A percentile compares a stretch with the other conserved stretches of the same genome.
These are phyloP conservation scores for Proctacanthus coquilletti DNA, from an alignment of 1,140 invertebrate genomes.

Conservation along the genomic window DNA sequence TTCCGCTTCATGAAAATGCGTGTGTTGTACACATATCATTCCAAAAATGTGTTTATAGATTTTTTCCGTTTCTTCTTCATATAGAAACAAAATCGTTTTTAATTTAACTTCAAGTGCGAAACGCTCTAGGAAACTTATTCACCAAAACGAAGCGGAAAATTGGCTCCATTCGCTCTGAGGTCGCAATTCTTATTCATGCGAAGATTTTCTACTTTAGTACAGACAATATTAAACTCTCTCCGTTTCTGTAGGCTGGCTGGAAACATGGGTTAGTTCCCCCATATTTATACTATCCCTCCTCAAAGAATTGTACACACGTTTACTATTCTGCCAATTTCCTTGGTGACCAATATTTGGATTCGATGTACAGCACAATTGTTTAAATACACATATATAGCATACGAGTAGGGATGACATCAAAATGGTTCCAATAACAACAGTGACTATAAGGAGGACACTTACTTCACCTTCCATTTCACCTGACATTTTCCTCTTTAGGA, in stretches of 20 bases:
- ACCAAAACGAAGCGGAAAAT: too few species aligned
- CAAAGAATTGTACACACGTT: slow-evolving; percentile 19
- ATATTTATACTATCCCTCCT: slow-evolving; percentile 31
- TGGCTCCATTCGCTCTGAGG: too few species aligned
- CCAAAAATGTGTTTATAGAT: too few species aligned
- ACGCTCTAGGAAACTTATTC: too few species aligned
- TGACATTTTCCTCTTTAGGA: too few species aligned
- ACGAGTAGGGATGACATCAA: slow-evolving; percentile 35
- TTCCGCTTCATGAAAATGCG: too few species aligned
- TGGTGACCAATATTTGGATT: slow-evolving; percentile 6
- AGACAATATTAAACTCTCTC: slow-evolving; percentile 30
- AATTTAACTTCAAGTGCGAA: too few species aligned
- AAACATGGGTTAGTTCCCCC: slow-evolving; percentile 34
- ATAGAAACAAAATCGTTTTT: too few species aligned
- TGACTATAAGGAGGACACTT: slow-evolving; percentile 34
- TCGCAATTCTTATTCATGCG: too few species aligned
- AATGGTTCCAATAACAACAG: slow-evolving; percentile 33
- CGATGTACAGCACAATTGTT: slow-evolving; percentile 32
- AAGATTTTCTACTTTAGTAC: too few species aligned
- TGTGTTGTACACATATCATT: too few species aligned
- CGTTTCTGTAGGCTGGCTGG: slow-evolving; percentile 35
- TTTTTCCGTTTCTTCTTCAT: too few species aligned
- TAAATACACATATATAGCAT: slow-evolving; percentile 38
- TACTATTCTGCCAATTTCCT: slow-evolving; percentile 28
- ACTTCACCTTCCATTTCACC: slow-evolving; percentile 33